Evolutionary conservation across 2,888 invertebrate species (phyloP).

Genomic region (Rhamnusium bicolor): DNA sequence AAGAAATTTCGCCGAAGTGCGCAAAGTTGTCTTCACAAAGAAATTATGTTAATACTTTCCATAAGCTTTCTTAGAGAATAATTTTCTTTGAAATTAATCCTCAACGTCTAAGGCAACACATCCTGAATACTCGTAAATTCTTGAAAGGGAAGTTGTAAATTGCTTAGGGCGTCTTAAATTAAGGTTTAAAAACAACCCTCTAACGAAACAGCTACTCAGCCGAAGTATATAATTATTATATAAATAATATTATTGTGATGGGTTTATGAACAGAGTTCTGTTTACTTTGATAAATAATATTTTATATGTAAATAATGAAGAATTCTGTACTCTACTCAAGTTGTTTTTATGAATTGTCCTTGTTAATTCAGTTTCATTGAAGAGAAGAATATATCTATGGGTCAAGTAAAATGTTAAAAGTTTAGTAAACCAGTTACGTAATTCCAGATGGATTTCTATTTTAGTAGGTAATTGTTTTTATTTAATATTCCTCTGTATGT

Average conservation of each 20-base stretch:
- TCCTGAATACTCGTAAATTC: neutral
- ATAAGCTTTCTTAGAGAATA: neutral
- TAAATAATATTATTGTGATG: neutral
- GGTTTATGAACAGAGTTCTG: neutral
- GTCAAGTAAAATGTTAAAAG: too few relatives aligned
- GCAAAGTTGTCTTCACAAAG: neutral
- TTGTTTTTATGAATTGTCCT: too few relatives aligned
- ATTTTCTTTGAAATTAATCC: neutral
- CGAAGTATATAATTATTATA: neutral
- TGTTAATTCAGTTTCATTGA: too few relatives aligned
- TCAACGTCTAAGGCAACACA: neutral
- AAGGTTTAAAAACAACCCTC: neutral
- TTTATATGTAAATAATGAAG: too few relatives aligned
- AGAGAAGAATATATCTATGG: too few relatives aligned
- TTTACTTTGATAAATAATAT: neutral
- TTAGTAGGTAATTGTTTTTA: too few relatives aligned
- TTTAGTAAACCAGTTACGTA: too few relatives aligned
- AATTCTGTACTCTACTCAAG: too few relatives aligned
- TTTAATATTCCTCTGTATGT: too few relatives aligned
- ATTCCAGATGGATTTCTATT: too few relatives aligned
- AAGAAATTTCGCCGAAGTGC: conserved; percentile 6
- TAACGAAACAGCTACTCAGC: neutral
- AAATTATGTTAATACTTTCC: conserved; percentile 5
- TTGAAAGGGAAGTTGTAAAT: neutral
- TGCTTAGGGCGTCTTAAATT: neutral